Evolutionary conservation across 2,113 vertebrate species (phyloP).

Genomic region (Patagioenas fasciata): DNA sequence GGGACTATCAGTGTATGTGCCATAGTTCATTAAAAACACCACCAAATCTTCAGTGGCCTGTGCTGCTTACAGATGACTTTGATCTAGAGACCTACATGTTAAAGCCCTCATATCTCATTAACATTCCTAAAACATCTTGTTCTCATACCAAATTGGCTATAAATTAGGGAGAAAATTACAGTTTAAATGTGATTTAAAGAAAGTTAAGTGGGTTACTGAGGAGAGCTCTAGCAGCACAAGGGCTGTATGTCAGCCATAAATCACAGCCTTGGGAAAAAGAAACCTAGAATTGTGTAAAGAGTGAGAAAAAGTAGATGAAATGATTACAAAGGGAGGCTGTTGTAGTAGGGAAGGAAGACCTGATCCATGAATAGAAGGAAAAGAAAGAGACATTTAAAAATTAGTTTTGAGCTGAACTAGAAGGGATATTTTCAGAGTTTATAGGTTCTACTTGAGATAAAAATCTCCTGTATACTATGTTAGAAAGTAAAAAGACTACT

Average conservation of each 20-base stretch:
- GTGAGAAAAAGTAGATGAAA: not conserved
- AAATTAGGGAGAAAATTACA: constrained; percentile 53
- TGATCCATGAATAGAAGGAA: not conserved
- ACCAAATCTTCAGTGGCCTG: not conserved
- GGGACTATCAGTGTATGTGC: not conserved
- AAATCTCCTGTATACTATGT: not conserved
- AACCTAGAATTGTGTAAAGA: not conserved
- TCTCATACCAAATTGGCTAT: constrained; percentile 33
- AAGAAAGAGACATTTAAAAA: not conserved
- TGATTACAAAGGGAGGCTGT: not conserved
- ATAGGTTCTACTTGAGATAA: not conserved
- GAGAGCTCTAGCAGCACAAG: not conserved
- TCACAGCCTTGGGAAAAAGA: not conserved
- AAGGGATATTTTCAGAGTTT: not conserved
- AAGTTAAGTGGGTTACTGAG: constrained; percentile 44
- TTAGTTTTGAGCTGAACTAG: not conserved
- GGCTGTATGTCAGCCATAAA: constrained; percentile 6
- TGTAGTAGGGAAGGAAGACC: not conserved
- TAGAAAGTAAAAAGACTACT: not conserved
- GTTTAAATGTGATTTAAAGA: constrained; percentile 50
- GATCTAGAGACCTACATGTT: not conserved
- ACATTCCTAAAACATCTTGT: constrained; percentile 10
- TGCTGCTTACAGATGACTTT: not conserved
- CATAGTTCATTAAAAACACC: not conserved
- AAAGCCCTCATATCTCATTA: constrained; percentile 14